Evolutionary conservation across 2,797 vertebrate species (phyloP).

Genomic region (Sebastes melanostomus): DNA sequence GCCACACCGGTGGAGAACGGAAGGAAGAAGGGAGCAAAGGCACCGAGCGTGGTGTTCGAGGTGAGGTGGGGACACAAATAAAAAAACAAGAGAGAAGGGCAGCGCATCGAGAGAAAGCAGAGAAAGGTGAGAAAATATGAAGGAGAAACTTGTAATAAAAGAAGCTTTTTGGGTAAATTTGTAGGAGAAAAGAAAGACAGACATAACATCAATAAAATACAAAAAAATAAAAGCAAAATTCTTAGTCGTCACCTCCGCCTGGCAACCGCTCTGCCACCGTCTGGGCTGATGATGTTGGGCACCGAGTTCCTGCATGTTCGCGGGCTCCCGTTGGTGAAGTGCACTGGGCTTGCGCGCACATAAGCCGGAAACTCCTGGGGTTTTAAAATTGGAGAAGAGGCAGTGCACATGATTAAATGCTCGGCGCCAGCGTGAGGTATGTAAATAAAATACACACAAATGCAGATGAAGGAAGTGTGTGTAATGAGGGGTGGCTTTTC

Average conservation of each 20-base stretch:
- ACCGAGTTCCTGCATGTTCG: constrained; percentile 91
- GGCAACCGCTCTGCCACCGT: constrained; percentile 88
- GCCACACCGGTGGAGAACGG: constrained; percentile 21
- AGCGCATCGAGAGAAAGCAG: neutral
- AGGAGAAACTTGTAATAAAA: neutral
- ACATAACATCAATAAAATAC: neutral
- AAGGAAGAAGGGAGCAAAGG: constrained; percentile 7
- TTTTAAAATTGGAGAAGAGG: constrained; percentile 14
- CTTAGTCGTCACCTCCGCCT: constrained; percentile 87
- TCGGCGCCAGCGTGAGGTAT: constrained; percentile 17
- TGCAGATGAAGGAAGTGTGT: constrained; percentile 19
- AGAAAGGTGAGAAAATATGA: neutral
- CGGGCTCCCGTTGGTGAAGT: constrained; percentile 96
- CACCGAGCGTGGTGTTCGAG: constrained; percentile 11
- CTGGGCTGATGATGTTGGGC: constrained; percentile 92
- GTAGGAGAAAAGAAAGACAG: neutral
- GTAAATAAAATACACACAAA: constrained; percentile 24
- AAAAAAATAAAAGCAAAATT: neutral
- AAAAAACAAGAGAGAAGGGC: constrained; percentile 2
- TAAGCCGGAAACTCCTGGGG: constrained; percentile 92
- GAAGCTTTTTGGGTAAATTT: neutral
- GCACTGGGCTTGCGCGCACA: constrained; percentile 91
- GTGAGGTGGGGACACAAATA: constrained; percentile 13
- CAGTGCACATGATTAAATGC: constrained; percentile 36
- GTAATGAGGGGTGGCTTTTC: constrained; percentile 31